Evolutionary conservation across 2,888 invertebrate species (phyloP).

Genomic region (Ophion ellenae): DNA sequence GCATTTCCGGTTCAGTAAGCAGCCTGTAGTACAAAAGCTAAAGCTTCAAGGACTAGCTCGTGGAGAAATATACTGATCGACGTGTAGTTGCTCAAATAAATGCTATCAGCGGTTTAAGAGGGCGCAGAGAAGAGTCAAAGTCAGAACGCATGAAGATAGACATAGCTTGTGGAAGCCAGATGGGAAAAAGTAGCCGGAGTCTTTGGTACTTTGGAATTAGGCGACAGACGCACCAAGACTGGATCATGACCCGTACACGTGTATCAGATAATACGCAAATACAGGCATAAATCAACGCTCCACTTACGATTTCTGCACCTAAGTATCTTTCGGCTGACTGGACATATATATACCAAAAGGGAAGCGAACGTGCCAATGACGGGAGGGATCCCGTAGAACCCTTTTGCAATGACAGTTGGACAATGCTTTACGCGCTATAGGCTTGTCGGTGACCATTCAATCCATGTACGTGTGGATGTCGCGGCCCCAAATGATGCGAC

Average conservation of each 20-base stretch:
- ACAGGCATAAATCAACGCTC: not conserved
- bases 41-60: slow-evolving; percentile 11
- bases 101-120: slow-evolving; percentile 72
- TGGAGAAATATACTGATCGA: slow-evolving; percentile 67
- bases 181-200: too few relatives aligned
- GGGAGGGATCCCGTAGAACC: slow-evolving; percentile 58
- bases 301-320: slow-evolving; percentile 34
- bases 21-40: slow-evolving; percentile 48
- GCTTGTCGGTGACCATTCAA: slow-evolving; percentile 31
- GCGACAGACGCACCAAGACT: too few relatives aligned
- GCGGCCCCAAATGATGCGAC: slow-evolving; percentile 37
- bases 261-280: not conserved
- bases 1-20: slow-evolving; percentile 67
- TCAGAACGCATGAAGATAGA: too few relatives aligned
- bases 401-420: slow-evolving; percentile 67
- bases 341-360: slow-evolving; percentile 36
- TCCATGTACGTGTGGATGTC: slow-evolving; percentile 28
- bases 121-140: too few relatives aligned
- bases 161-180: slow-evolving; percentile 65
- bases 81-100: slow-evolving; percentile 72
- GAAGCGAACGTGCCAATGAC: slow-evolving; percentile 67
- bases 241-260: too few relatives aligned
- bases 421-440: slow-evolving; percentile 54
- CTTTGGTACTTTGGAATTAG: too few relatives aligned
- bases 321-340: slow-evolving; percentile 46